Conservation (phyloP, 2,888 invertebrate species). For the Pasiphila rectangulata region DNA sequence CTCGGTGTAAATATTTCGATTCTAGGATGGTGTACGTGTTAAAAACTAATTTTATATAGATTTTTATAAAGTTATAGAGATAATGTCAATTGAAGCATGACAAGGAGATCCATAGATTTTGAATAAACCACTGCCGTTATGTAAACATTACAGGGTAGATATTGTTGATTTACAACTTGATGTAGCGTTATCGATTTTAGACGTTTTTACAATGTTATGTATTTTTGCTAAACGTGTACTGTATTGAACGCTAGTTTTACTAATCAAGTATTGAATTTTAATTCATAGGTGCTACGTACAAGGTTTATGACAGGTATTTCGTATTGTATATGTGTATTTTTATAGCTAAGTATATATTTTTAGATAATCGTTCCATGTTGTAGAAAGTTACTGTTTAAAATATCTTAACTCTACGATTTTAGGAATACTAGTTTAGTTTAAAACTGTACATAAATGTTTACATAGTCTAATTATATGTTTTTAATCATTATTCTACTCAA, state of each 20-base stretch:
- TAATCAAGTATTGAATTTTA: slow-evolving; percentile 27
- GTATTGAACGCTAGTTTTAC: slow-evolving; percentile 26
- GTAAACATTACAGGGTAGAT: slow-evolving; percentile 22
- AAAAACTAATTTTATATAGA: slow-evolving; percentile 14
- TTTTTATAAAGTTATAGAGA: slow-evolving; percentile 18
- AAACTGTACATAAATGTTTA: slow-evolving; percentile 11
- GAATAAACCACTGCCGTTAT: slow-evolving; percentile 9
- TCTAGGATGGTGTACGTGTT: slow-evolving; percentile 17
- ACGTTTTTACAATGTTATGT: slow-evolving; percentile 24
- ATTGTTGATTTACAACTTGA: slow-evolving; percentile 16
- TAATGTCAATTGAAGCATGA: slow-evolving; percentile 25
- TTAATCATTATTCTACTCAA: slow-evolving; percentile 6
- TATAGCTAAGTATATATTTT: slow-evolving; percentile 26
- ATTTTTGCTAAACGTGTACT: slow-evolving; percentile 22
- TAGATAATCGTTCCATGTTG: slow-evolving; percentile 13
- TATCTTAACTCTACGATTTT: slow-evolving; percentile 5
- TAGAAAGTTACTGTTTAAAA: slow-evolving; percentile 14
- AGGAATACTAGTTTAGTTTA: slow-evolving; percentile 1
- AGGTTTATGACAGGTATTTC: slow-evolving; percentile 28
- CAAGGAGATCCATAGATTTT: slow-evolving; percentile 16
- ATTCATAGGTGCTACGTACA: slow-evolving; percentile 34
- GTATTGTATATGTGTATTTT: slow-evolving; percentile 29
- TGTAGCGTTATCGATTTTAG: slow-evolving; percentile 23
- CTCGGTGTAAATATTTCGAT: slow-evolving; percentile 18
- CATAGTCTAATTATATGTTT: background rate